Evolutionary conservation across 1,140 invertebrate species (phyloP).

Genomic region (Procambarus clarkii): DNA sequence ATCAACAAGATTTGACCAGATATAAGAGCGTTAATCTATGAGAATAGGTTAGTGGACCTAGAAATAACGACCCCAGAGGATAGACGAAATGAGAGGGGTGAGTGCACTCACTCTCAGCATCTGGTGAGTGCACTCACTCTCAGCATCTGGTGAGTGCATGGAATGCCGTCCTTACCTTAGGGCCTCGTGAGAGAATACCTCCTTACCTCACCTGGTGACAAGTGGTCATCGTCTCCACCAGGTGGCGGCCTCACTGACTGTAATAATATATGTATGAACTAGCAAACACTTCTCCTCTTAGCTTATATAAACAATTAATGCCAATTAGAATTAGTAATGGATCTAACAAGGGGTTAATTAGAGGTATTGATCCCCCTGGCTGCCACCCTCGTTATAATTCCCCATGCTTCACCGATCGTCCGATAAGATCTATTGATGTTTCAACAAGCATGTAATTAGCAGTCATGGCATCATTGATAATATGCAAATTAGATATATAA

Average conservation of each 20-base stretch:
- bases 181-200: too few relatives aligned
- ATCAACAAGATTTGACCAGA: too few relatives aligned
- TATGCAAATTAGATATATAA: conserved; percentile 2
- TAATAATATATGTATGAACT: background rate
- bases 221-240: background rate
- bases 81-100: too few relatives aligned
- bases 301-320: conserved; percentile 4
- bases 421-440: conserved; percentile 15
- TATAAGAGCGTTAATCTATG: too few relatives aligned
- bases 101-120: too few relatives aligned
- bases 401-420: background rate
- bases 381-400: background rate
- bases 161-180: too few relatives aligned
- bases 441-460: conserved; percentile 1
- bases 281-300: background rate
- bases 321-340: conserved; percentile 1
- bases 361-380: background rate
- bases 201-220: too few relatives aligned
- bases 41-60: too few relatives aligned
- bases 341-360: conserved; percentile 8
- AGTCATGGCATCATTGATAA: background rate
- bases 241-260: background rate
- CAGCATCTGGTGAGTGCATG: too few relatives aligned
- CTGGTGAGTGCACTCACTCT: too few relatives aligned
- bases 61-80: too few relatives aligned